These are phyloP conservation scores for Amphiprion percula DNA, from an alignment of 2,113 vertebrate genomes.

Conservation along the genomic window DNA sequence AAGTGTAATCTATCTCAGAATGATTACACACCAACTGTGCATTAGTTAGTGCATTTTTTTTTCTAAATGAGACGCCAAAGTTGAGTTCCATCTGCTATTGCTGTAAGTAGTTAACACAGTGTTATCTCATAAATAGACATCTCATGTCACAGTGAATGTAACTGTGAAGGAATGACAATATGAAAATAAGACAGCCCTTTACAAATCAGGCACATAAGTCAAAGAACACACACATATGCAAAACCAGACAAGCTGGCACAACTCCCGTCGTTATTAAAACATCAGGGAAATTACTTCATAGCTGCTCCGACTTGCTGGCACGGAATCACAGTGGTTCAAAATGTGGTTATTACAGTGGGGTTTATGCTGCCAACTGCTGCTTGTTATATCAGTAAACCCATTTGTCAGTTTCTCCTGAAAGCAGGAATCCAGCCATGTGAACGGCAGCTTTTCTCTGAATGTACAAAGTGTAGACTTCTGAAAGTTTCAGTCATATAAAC, in stretches of 20 bases:
- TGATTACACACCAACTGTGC: background rate
- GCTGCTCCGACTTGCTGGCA: conserved; percentile 51
- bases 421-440: conserved; percentile 17
- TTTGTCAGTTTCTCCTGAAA: conserved; percentile 22
- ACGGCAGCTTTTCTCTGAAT: conserved; percentile 26
- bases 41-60: conserved; percentile 14
- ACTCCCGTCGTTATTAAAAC: background rate
- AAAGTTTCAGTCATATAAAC: background rate
- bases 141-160: conserved; percentile 34
- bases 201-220: conserved; percentile 43
- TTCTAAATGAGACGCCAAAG: conserved; percentile 1
- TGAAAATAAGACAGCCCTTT: conserved; percentile 53
- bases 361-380: conserved; percentile 1
- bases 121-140: conserved; percentile 22
- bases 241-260: conserved; percentile 9
- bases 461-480: conserved; percentile 3
- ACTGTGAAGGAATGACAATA: conserved; percentile 4
- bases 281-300: conserved; percentile 27
- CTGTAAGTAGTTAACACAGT: conserved; percentile 44
- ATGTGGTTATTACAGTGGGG: background rate
- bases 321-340: conserved; percentile 38
- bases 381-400: background rate
- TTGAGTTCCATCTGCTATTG: conserved; percentile 31
- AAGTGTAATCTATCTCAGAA: conserved; percentile 7
- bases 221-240: conserved; percentile 12